These are phyloP conservation scores for Panthera tigris DNA, from an alignment of 2,113 vertebrate genomes.

Conservation along the genomic window DNA sequence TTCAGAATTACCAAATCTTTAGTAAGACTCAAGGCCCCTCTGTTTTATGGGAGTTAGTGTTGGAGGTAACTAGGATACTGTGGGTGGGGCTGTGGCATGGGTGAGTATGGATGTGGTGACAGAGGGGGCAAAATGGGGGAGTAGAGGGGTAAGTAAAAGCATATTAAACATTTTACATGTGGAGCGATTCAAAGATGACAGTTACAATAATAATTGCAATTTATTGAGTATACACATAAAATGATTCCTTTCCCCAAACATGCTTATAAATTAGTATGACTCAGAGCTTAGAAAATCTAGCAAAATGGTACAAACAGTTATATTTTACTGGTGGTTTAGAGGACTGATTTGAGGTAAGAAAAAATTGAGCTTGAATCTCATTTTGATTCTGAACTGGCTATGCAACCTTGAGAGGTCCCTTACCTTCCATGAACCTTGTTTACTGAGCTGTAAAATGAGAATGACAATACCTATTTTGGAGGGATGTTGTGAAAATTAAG, in stretches of 20 bases:
- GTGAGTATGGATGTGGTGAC: no score
- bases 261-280: not conserved
- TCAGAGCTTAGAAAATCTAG: not conserved
- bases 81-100: no score
- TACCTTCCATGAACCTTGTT: not conserved
- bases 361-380: not conserved
- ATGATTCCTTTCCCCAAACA: not conserved
- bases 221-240: not conserved
- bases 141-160: not conserved
- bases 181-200: not conserved
- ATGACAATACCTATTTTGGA: not conserved
- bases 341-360: not conserved
- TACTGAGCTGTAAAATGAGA: not conserved
- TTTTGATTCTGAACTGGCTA: not conserved
- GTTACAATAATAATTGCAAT: not conserved
- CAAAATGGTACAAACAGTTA: not conserved
- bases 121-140: accelerated
- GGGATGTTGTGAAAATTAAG: not conserved
- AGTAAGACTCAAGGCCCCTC: not conserved
- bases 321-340: not conserved
- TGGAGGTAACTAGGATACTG: no score
- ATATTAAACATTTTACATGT: not conserved
- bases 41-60: not conserved
- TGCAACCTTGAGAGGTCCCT: not conserved
- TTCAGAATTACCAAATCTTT: not conserved